Base-by-base conservation (phyloP, 2,888 invertebrate species). In the Archips crataeganus region DNA sequence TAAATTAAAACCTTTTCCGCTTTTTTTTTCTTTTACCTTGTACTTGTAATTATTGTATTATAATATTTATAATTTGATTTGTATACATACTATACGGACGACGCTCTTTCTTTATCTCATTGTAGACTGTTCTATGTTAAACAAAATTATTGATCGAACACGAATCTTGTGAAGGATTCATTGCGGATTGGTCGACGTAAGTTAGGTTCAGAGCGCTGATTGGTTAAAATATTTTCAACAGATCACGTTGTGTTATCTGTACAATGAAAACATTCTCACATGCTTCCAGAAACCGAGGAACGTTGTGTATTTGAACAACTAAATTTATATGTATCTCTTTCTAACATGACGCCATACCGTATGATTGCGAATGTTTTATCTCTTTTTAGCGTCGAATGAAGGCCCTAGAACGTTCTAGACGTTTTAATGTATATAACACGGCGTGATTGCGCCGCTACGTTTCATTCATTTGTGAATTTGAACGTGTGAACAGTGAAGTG, bases 341-440 rank as follows among this genome's bases (percentile, higher is more conserved):
- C 87, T 87, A 74, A 64, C 90, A 39, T 75, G 63, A 0, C 0
- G 0, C 0, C 6, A 36, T 23, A 3, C 4, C 5, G 0, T 32
- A 68, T 45, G n/a, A 8, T 42, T 59, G 63, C 49, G 70, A 71
- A 71, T 73, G 84, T 81, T 92, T 83, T 87, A 75, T 90, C 92
- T 87, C 90, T 75, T 80, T 91, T 81, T 68, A 70, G 70, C 86
- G 74, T 65, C 77, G 82, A 83, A 85, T 90, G 93, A 94, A 94
- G 94, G 93, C 94, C 96, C 95, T 90, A 95, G 96, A 96, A 96
- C 94, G 95, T 96, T 96, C 96, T 95, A 95, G 96, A 96, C 94
- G 93, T 95, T 95, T 95, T 95, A 94, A 89, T 94, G 94, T 95
- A 95, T 95, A 95, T 95, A 95, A 95, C 95, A 95, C 95, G 94